A percentile compares a stretch with the other conserved stretches of the same genome.
Conservation (phyloP, 92 coral and sea anemone species). For the Parazoanthus darwini region DNA sequence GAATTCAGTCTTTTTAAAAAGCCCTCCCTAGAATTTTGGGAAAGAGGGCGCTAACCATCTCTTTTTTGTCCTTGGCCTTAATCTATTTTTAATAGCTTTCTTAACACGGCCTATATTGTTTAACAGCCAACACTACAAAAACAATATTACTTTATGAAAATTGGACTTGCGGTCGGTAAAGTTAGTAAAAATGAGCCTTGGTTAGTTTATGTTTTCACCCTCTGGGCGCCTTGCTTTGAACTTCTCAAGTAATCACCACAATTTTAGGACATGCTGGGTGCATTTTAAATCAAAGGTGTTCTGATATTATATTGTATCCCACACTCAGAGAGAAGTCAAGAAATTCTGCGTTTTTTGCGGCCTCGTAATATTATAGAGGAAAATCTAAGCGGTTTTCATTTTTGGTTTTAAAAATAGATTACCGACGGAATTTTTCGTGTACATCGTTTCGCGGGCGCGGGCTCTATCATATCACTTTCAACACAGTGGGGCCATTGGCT, state of each 20-base stretch:
- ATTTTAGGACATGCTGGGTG: neutral
- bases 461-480: neutral
- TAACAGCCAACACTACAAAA: neutral
- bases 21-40: too few species aligned
- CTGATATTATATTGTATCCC: neutral
- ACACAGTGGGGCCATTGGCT: conserved; percentile 19
- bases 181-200: neutral
- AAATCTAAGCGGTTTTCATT: too few species aligned
- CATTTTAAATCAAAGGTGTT: neutral
- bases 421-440: neutral
- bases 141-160: neutral
- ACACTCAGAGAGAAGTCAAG: too few species aligned
- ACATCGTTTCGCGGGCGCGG: too few species aligned
- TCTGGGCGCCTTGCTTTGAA: conserved; percentile 1
- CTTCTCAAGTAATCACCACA: neutral
- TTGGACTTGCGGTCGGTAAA: neutral
- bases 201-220: neutral
- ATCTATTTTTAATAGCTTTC: neutral
- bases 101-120: neutral
- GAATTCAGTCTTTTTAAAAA: too few species aligned
- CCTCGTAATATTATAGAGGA: too few species aligned
- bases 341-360: too few species aligned
- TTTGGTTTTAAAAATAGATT: too few species aligned
- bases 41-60: too few species aligned
- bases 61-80: too few species aligned